Base-by-base conservation (phyloP, 2,888 invertebrate genomes). In the Drosophila kanekoi region DNA sequence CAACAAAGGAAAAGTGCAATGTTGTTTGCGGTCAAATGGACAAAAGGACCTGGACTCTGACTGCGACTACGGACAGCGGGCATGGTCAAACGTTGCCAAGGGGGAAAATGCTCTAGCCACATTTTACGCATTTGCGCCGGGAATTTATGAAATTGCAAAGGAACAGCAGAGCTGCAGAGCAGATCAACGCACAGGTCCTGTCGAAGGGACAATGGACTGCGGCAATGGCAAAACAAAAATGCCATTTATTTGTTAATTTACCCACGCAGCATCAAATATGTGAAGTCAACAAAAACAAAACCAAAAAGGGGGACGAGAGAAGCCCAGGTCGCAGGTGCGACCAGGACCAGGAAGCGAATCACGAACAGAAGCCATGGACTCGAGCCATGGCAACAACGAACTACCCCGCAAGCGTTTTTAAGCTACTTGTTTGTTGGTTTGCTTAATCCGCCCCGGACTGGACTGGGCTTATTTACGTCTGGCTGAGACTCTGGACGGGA, bases 221-320 rank as follows among this genome's bases (percentile, higher is more conserved):
- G 61, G 18, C 52, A 51, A 35, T 23, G 8, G 49, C 20, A 54
- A 53, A 70, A 60, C 72, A 81, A 70, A 72, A 86, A 86, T 80
- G 72, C 68, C 81, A 83, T 85, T 87, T 85, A 85, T 85, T 87
- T 85, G 85, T 85, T 85, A 82, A 87, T 85, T 87, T 85, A 77
- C 77, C 85, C 87, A 85, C 77, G 78, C 74, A 85, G 67, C 81
- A 77, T 75, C 84, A 81, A 87, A 84, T 81, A 84, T 87, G 84
- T 78, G 81, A 81, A 81, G 72, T 68, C 72, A 67, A 81, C 87
- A 84, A 61, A 64, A 68, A 16, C 49, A 32, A 44, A 23, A 38
- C 85, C 77, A 53, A 60, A 14, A 10, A 6, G 5, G 28, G 33
- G n/a, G 0, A 44, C n/a, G n/a, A n/a, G n/a, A n/a, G n/a, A 1